Evolutionary conservation across 1,140 invertebrate species (phyloP).

Genomic region (Zaprionus capensis): DNA sequence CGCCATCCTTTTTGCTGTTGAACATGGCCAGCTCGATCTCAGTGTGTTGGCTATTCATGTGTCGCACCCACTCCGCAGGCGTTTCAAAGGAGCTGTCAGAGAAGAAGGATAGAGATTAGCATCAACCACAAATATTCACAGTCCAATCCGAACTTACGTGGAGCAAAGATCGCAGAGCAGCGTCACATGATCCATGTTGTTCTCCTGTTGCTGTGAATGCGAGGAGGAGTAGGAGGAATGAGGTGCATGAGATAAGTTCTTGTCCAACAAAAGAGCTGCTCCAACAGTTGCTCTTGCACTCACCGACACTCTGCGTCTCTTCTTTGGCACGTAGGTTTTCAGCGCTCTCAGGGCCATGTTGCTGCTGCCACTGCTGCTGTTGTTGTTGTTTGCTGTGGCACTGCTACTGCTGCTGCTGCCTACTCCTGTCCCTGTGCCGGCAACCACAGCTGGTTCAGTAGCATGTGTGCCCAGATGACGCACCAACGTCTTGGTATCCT

Average conservation of each 20-base stretch:
- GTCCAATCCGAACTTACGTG: slow-evolving; percentile 85
- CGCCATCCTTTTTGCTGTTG: slow-evolving; percentile 87
- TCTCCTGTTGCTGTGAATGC: slow-evolving; percentile 79
- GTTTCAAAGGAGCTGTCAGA: slow-evolving; percentile 87
- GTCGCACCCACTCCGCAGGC: slow-evolving; percentile 93
- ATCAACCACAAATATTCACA: background rate
- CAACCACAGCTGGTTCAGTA: slow-evolving; percentile 71
- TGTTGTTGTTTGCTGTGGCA: slow-evolving; percentile 26
- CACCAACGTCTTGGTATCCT: slow-evolving; percentile 91
- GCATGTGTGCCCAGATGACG: slow-evolving; percentile 90
- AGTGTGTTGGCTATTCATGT: slow-evolving; percentile 92
- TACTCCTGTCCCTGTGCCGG: slow-evolving; percentile 22
- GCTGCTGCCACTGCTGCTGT: slow-evolving; percentile 15
- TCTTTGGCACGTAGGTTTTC: slow-evolving; percentile 85
- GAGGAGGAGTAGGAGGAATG: slow-evolving; percentile 44
- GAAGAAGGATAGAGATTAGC: background rate
- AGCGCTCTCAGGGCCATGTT: slow-evolving; percentile 84
- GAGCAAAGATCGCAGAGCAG: slow-evolving; percentile 90
- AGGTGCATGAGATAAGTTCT: slow-evolving; percentile 34
- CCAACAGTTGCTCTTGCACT: slow-evolving; percentile 44
- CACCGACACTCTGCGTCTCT: slow-evolving; percentile 86
- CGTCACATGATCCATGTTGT: slow-evolving; percentile 80
- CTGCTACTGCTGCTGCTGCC: slow-evolving; percentile 34
- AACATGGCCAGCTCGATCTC: slow-evolving; percentile 92
- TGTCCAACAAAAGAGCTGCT: slow-evolving; percentile 34